Percentiles rank a stretch among this genome's conserved stretches.
phyloP scores from a whole-genome alignment of 2,797 vertebrate genomes.

The Urosaurus nigricauda region DNA sequence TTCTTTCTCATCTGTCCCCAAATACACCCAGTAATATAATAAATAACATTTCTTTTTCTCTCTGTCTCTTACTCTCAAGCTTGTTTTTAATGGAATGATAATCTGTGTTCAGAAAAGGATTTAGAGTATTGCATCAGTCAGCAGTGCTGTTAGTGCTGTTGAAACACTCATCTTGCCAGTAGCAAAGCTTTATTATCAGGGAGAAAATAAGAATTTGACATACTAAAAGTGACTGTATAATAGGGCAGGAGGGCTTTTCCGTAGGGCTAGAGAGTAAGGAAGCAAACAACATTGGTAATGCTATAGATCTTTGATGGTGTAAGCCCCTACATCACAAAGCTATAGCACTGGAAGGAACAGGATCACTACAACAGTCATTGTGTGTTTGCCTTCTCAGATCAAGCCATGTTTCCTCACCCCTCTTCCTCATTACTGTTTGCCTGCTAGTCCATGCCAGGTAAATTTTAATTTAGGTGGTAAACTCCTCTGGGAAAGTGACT shows the following conservation, averaged over 20 bases:
- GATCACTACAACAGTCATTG: fast-evolving
- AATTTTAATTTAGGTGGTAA: conserved; percentile 25
- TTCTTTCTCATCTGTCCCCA: conserved; percentile 36
- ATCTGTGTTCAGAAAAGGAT: conserved; percentile 60
- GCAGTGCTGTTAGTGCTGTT: conserved; percentile 24
- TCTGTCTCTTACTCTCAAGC: conserved; percentile 36
- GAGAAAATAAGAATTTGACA: conserved; percentile 36
- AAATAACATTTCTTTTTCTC: conserved; percentile 10
- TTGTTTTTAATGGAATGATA: conserved; percentile 53
- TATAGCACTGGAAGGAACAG: neutral
- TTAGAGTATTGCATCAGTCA: conserved; percentile 57
- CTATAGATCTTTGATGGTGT: neutral
- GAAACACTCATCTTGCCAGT: neutral
- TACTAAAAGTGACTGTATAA: neutral
- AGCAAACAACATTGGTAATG: neutral
- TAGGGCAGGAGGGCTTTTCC: neutral
- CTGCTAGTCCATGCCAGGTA: neutral
- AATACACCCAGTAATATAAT: conserved; percentile 36
- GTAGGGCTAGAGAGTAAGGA: neutral
- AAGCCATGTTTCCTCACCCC: neutral
- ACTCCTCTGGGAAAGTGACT: conserved; percentile 44
- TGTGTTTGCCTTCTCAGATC: neutral
- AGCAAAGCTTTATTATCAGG: neutral
- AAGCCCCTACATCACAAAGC: neutral
- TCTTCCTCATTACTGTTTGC: neutral